These are phyloP conservation scores for Dipodomys merriami DNA, from an alignment of 2,113 vertebrate genomes.

Conservation along the genomic window DNA sequence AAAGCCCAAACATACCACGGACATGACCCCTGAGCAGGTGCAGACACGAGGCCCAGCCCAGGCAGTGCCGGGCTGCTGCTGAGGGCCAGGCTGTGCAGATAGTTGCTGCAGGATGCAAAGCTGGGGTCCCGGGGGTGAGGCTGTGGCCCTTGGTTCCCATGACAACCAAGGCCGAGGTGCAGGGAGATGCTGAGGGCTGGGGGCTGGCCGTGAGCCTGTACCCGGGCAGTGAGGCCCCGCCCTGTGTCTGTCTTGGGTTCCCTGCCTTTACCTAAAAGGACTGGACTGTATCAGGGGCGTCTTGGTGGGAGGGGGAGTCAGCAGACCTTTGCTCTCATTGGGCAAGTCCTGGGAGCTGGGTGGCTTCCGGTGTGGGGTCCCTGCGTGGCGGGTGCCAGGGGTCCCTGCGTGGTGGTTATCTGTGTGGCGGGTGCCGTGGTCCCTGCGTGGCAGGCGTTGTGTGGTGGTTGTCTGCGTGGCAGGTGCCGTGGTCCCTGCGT, in stretches of 20 bases:
- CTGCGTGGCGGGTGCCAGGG: background rate
- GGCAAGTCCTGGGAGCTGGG: too few relatives aligned
- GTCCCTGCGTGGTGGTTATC: too few relatives aligned
- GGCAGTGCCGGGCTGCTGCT: background rate
- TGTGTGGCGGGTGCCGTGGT: too few relatives aligned
- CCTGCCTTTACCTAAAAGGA: background rate
- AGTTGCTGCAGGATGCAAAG: background rate
- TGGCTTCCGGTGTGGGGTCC: too few relatives aligned
- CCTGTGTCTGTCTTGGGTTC: too few relatives aligned
- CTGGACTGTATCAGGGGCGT: accelerated
- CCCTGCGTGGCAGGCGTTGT: too few relatives aligned
- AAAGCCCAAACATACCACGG: background rate
- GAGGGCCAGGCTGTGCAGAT: background rate
- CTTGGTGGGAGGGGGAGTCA: background rate
- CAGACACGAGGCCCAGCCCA: background rate
- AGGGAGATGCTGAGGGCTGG: background rate
- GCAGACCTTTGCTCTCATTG: background rate
- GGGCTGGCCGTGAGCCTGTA: too few relatives aligned
- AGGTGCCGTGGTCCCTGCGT: too few relatives aligned
- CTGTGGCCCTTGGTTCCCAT: background rate
- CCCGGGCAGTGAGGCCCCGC: too few relatives aligned
- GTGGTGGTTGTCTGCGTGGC: too few relatives aligned
- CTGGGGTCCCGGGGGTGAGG: background rate
- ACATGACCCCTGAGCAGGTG: background rate
- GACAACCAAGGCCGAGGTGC: background rate